These are phyloP conservation scores for Phalacrocorax aristotelis DNA, from an alignment of 2,113 vertebrate species.

Conservation along the genomic window DNA sequence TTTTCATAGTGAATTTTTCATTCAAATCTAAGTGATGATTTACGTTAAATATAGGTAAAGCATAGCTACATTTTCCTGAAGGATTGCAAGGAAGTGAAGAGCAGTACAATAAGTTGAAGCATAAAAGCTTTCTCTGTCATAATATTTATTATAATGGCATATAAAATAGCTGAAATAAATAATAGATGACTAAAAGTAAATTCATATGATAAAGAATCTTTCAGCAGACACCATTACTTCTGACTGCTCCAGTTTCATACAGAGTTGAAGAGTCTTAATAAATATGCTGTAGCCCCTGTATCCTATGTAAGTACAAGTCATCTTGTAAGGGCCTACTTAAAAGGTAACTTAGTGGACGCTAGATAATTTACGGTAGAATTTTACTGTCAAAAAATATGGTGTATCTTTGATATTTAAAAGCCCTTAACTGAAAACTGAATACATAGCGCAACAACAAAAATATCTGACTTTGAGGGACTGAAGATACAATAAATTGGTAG, in stretches of 20 bases:
- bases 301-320: conserved; percentile 69
- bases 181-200: conserved; percentile 92
- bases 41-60: conserved; percentile 92
- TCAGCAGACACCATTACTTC: conserved; percentile 90
- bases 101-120: conserved; percentile 80
- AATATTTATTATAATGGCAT: conserved; percentile 95
- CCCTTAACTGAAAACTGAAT: conserved; percentile 39
- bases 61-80: conserved; percentile 85
- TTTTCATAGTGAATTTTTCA: conserved; percentile 79
- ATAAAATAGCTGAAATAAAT: conserved; percentile 97
- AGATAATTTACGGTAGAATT: conserved; percentile 69
- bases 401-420: conserved; percentile 49
- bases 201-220: conserved; percentile 89
- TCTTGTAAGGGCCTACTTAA: conserved; percentile 64
- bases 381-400: neutral
- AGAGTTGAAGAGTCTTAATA: conserved; percentile 83
- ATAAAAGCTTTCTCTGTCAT: conserved; percentile 92
- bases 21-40: conserved; percentile 85
- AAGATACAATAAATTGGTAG: neutral
- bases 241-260: conserved; percentile 77
- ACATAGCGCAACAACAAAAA: neutral
- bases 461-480: neutral
- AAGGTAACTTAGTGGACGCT: conserved; percentile 59
- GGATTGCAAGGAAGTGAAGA: conserved; percentile 91
- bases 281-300: conserved; percentile 72